Evolutionary conservation across 2,113 vertebrate species (phyloP), one percentile per base, ranked within the genome.

Genomic region (Micronycteris hirsuta): DNA sequence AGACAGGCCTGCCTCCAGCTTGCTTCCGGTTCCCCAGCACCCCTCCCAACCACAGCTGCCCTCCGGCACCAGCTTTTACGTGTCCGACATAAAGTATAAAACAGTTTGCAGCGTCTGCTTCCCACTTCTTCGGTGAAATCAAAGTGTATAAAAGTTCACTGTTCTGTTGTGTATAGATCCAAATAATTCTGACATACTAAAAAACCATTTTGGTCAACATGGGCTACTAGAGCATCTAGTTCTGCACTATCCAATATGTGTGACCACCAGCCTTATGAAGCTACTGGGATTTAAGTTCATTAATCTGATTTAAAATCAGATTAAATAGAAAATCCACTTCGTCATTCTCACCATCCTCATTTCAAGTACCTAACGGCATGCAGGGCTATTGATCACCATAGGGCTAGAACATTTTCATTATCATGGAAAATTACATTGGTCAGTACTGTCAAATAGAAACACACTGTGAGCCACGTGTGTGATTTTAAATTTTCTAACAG

Each of bases 201-300:
- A 38, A n/a, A 91, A 61, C 3, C 43, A 33, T 31, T 61, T 47
- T 33, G 3, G 36, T 81, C 33, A n/a, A 0, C 70, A 19, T 77
- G 52, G 24, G 26, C 41, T 76, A 28, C 38, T 36, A 9, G 65
- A 61, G 7, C 5, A 17, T n/a, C 67, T 31, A 33, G 15, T 22
- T 36, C 20, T 41, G 1, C 11, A 2, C 19, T 45, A 7, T 41
- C 33, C 26, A 17, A 0, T 47, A 4, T 24, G 43, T 15, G n/a
- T 49, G 41, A 65, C n/a, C 91, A 33, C 36, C 14, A 20, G 43
- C 61, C 26, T 83, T 13, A 26, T 16, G 77, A 63, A 86, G 43
- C 20, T 67, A 0, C 73, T 84, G 49, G 83, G 31, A 63, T 71
- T 95, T 71, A 86, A 85, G 58, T 90, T 90, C 43, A 15, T 41